Base-by-base conservation (phyloP, 2,113 vertebrate species). In the Tiliqua scincoides region DNA sequence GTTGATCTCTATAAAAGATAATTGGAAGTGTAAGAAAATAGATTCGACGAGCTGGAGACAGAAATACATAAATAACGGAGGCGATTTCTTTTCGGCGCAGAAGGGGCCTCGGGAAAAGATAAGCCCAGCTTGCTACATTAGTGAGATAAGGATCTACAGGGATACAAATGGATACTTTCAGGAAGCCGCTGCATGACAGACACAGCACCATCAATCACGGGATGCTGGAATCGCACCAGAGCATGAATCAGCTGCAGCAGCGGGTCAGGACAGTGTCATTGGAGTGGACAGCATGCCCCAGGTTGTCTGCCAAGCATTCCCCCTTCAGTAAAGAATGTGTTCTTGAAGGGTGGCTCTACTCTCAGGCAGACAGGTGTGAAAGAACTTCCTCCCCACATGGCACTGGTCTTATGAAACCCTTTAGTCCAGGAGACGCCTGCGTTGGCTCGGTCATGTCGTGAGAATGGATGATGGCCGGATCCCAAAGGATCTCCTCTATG, bases 101-200 rank as follows among this genome's bases (percentile, higher is more conserved):
- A 88, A 25, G 21, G 85, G 7, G 23, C 15, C 35, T 65, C 82
- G 0, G 7, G 70, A 81, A 52, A 35, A 85, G 89, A 81, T 84
- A 88, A 84, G 83, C 67, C 77, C 25, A 63, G n/a, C 87, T 89
- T 79, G 77, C 67, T 88, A 71, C 25, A 92, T 87, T 90, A 90
- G 79, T 15, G 21, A 93, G 91, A 94, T 93, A 91, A 92, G 82
- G 48, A 91, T 94, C 83, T 80, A 85, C 63, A 81, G 75, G 83
- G 77, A 83, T 74, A 88, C 25, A 89, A 88, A 88, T 52, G 83
- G 82, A 20, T 20, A 78, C 88, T 87, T 74, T 59, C 63, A 37
- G 84, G 90, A 80, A 82, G 80, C 84, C 79, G 73, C 85, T 75
- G 30, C 43, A 73, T 87, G 87, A 90, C 70, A 48, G 88, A 89